Base-by-base conservation (phyloP, 2,113 vertebrate species). In the Neodon shergylaensis region DNA sequence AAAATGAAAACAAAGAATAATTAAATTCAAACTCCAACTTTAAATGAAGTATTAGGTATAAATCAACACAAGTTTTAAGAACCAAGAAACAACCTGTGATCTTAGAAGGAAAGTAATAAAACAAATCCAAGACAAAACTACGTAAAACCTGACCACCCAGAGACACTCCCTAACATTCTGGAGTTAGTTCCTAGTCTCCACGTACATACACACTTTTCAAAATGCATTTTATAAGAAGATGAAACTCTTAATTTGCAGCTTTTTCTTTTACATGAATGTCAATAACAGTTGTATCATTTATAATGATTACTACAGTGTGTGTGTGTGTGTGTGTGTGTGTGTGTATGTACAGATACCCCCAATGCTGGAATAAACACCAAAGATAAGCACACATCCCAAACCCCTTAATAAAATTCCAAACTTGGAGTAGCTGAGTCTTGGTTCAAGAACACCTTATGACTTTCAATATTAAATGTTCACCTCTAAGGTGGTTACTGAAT, bases 61-160 rank as follows among this genome's bases (percentile, higher is more conserved):
- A 4, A 68, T 28, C 72, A 4, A 88, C 28, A 73, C 0, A 68
- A 5, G 16, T 92, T 94, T 92, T 95, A 52, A 92, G 81, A 95
- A 68, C 6, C 28, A 84, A 96, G 22, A 92, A 90, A 3, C 73
- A 96, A 97, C 85, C 28, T 24, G 85, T 22, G 31, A 81, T 79
- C 78, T 95, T 78, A 74, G 39, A 85, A 90, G 76, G 84, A 81
- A 96, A 95, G 52, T 58, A 68, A 74, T 39, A 95, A 73, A 54
- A 58, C 44, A 16, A 92, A 79, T n/a, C 72, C 77, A 52, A 8
- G 72, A 76, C 70, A 94, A 95, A 93, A 78, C 81, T 42, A 88
- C 44, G 5, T 36, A 65, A 76, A 93, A 91, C 6, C 6, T 87
- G 13, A 92, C 19, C 22, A 87, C 33, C n/a, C n/a, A 91, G n/a